phyloP scores from a whole-genome alignment of 2,113 vertebrate genomes.

The Psilopogon haemacephalus region DNA sequence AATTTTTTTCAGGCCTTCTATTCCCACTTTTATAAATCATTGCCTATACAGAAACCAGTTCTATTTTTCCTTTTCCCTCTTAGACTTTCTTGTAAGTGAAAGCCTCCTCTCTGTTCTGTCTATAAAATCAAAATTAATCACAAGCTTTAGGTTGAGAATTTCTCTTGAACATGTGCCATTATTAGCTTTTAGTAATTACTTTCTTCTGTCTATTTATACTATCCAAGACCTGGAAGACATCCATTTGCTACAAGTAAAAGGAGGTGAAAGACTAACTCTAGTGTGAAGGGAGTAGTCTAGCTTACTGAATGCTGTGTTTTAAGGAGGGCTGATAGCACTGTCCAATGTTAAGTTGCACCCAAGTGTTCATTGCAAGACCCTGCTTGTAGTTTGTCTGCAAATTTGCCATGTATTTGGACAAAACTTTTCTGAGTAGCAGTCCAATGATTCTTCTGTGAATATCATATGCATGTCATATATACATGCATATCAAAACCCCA shows the following conservation, averaged over 20 bases:
- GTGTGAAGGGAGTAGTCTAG: neutral
- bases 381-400: neutral
- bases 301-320: neutral
- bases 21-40: neutral
- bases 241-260: neutral
- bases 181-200: neutral
- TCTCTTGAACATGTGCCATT: neutral
- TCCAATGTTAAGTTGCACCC: neutral
- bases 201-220: neutral
- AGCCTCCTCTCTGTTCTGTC: neutral
- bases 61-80: neutral
- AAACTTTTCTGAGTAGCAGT: neutral
- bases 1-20: neutral
- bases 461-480: neutral
- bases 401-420: neutral
- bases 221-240: neutral
- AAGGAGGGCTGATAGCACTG: neutral
- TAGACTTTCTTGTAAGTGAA: neutral
- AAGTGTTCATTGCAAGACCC: neutral
- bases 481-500: neutral
- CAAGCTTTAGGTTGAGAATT: neutral
- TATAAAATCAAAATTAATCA: neutral
- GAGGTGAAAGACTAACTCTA: neutral
- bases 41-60: neutral
- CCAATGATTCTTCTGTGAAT: neutral